Evolutionary conservation across 2,888 invertebrate species (phyloP), one percentile per base, ranked within the genome.

Genomic region (Linnaemya tessellans): DNA sequence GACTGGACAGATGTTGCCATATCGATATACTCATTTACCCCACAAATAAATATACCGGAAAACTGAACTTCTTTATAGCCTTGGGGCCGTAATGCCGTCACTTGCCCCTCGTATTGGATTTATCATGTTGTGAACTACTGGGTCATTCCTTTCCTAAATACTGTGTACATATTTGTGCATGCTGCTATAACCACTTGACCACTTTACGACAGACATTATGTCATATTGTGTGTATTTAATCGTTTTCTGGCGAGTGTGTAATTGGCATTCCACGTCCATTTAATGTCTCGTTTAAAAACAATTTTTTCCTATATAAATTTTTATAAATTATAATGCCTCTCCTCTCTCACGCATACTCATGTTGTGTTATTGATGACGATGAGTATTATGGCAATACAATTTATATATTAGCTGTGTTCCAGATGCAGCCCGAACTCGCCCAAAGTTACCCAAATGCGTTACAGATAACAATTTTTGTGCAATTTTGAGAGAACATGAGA

Each of bases 171-270:
- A 4, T 49, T 18, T 38, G 35, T 15, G 25, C 41, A 22, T 56
- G 54, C 5, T 11, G 18, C 65, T 41, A 30, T 46, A 82, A 67
- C 65, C 58, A n/a, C 73, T 79, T 68, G 68, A 74, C 84, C 79
- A 75, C 38, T 84, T 84, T 64, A 70, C 74, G 74, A 64, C 79
- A 75, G 56, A 70, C 74, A 70, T 82, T 77, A 82, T 71, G 75
- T 82, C 81, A 79, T 70, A 80, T 74, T 79, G 64, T 62, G 62
- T 84, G 46, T 54, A 11, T 64, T 15, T 75, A 60, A 56, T n/a
- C 18, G 70, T 70, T 62, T 68, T 58, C 11, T n/a, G 62, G 54
- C 10, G 11, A 15, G 43, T 51, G 35, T 56, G 25, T 70, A 68
- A 20, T 84, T 51, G 38, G 25, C 41, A 70, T 75, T 60, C 70